Base-by-base conservation (phyloP, 2,888 invertebrate genomes). In the Tipula helvola region DNA sequence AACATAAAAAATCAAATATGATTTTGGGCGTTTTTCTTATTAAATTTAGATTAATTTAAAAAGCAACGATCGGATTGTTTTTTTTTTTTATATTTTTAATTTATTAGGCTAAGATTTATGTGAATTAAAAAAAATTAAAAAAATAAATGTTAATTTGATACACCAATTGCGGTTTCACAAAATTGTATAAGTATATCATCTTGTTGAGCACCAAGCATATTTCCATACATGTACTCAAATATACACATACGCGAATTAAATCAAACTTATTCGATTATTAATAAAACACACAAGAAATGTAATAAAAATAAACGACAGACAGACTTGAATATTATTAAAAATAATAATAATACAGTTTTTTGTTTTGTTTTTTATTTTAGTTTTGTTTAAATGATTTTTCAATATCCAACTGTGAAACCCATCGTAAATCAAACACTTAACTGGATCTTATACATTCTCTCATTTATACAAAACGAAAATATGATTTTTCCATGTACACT, bases 401-500 rank as follows among this genome's bases (percentile, higher is more conserved):
- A 71, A 71, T 71, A 71, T 71, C 85, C 39, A 42, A 57, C 86
- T 86, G 86, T 86, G 86, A 57, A 86, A 85, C 42, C 52, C 36
- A 44, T 86, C 86, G 86, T 86, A 86, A 86, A 86, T 86, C 86
- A 86, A 52, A 86, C 86, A 86, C 57, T 86, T 86, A 86, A 86
- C 36, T 71, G 71, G 71, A 71, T 71, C 28, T 71, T 71, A 28
- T 71, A 71, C 71, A 71, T 71, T 71, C 71, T 28, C 28, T 5
- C 71, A 71, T 71, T 10, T 28, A 71, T 28, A 10, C 16, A 39
- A 5, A 57, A 57, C 52, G 5, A 57, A 57, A 1, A 2, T 57
- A 57, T 57, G 16, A 16, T 57, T 57, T 7, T 16, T 5, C 4
- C 5, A 57, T 57, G 16, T 52, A 16, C 52, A n/a, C 16, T 57